These are phyloP conservation scores for Tetramorium simillimum DNA, from an alignment of 1,140 invertebrate species.

Conservation along the genomic window DNA sequence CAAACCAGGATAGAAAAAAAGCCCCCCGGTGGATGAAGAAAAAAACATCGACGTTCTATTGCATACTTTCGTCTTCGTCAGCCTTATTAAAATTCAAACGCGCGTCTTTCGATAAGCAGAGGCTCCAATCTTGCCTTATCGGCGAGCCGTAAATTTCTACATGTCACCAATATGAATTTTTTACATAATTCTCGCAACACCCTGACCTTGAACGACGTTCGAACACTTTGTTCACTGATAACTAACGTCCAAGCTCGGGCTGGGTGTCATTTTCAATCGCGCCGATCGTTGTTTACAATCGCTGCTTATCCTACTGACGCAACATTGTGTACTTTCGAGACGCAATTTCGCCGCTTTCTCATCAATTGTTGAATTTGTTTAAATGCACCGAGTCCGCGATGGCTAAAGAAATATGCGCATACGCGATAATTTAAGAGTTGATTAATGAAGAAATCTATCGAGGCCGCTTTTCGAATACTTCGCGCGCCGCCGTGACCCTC, in stretches of 20 bases:
- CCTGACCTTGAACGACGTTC: neutral
- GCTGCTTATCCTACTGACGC: neutral
- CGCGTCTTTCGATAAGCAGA: neutral
- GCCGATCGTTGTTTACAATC: neutral
- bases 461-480: neutral
- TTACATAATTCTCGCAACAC: neutral
- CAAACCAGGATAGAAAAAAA: neutral
- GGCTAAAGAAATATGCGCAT: neutral
- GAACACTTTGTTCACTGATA: neutral
- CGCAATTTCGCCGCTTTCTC: neutral
- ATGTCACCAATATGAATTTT: slow-evolving; percentile 11
- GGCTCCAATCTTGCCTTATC: neutral
- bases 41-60: neutral
- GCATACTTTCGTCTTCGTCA: neutral
- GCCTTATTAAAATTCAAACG: slow-evolving; percentile 20
- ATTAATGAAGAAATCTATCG: slow-evolving; percentile 20
- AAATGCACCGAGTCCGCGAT: neutral
- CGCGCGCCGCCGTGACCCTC: neutral
- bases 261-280: neutral
- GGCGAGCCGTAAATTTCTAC: neutral
- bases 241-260: neutral
- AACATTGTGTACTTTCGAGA: neutral
- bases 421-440: neutral
- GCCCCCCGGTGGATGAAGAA: neutral
- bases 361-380: slow-evolving; percentile 7